Evolutionary conservation across 2,797 vertebrate genomes (phyloP).

Genomic region (Orientallactaga sibirica): DNA sequence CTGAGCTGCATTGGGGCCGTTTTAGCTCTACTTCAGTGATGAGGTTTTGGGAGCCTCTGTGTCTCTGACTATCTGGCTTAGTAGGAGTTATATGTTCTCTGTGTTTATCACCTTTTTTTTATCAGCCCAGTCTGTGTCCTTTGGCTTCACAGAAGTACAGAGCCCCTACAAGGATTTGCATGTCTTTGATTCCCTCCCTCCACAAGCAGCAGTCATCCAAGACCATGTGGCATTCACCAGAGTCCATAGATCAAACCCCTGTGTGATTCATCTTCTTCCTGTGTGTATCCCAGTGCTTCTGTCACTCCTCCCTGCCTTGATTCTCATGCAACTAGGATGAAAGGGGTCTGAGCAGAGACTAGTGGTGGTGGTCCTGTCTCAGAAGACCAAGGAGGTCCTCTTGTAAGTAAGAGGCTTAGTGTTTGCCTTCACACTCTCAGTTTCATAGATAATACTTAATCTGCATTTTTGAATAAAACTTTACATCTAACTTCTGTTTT

Average conservation of each 20-base stretch:
- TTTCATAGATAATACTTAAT: background rate
- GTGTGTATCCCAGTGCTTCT: background rate
- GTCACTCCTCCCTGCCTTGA: fast-evolving
- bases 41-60: too few relatives aligned
- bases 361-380: too few relatives aligned
- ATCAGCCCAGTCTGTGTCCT: background rate
- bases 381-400: background rate
- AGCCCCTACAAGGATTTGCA: background rate
- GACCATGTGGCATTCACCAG: background rate
- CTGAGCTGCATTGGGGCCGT: too few relatives aligned
- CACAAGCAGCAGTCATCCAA: background rate
- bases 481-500: background rate
- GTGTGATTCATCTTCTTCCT: background rate
- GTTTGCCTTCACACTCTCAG: too few relatives aligned
- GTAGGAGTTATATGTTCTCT: too few relatives aligned
- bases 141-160: background rate
- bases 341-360: background rate
- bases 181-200: background rate
- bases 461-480: background rate
- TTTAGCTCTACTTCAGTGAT: too few relatives aligned
- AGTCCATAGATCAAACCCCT: background rate
- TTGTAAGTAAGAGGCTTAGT: background rate
- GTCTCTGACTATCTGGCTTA: too few relatives aligned
- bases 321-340: background rate
- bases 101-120: background rate